Evolutionary conservation across 1,140 invertebrate species (phyloP), one percentile per base, ranked within the genome.

Genomic region (Vanessa atalanta): DNA sequence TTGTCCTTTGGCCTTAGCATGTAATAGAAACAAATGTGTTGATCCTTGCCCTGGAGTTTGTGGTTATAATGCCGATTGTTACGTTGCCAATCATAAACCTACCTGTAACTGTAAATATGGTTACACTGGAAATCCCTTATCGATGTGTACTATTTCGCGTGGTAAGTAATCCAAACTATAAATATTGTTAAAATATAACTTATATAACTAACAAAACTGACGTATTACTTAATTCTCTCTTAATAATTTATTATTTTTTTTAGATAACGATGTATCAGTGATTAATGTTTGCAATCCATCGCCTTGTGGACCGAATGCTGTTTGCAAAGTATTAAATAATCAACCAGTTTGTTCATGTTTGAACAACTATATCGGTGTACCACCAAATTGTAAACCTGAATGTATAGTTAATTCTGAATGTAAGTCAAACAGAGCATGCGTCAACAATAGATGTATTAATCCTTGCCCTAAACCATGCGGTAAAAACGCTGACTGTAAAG

Each of bases 41-140:
- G 95, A 98, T 89, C 97, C 97, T 15, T 98, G 97, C 83, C 95
- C 95, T 15, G 96, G 95, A 79, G 94, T 95, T 57, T 98, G 97
- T 91, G 97, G 97, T n/a, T 87, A 93, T 3, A 96, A 97, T 88
- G 96, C 97, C 37, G 94, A 96, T 70, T 97, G 97, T 82, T 95
- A 95, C 77, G 96, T 97, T 1, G 94, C 96, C 16, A 96, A 96
- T 85, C 97, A 97, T 86, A 93, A 96, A 51, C 96, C 97, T 15
- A 94, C 94, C n/a, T 98, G 97, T 85, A 95, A 94, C 76, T 98
- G 97, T 84, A 90, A 93, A n/a, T 76, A 91, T 26, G 95, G 96
- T 63, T 97, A 95, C 83, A 96, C 94, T 48, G 97, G 97, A 69
- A 95, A 97, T 94, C 95, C 96, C 12, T 95, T 96, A 77, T 92